Evolutionary conservation across 2,797 vertebrate genomes (phyloP), one percentile per base, ranked within the genome.

Genomic region (Pipistrellus pipistrellus): DNA sequence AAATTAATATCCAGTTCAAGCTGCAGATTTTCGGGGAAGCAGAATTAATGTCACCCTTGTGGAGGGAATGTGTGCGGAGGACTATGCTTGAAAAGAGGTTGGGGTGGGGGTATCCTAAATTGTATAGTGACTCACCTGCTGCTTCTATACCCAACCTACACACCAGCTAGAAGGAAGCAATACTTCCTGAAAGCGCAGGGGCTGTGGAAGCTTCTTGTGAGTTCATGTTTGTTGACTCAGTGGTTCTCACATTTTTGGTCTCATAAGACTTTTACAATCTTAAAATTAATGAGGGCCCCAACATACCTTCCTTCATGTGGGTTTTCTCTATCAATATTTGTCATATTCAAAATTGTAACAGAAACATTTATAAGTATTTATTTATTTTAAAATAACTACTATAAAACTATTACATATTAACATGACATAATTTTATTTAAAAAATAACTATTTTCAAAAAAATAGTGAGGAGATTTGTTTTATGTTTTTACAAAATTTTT

Each of bases 301-400:
- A 83, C 38, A 73, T 30, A 48, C 30, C 66, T 85, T 93, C 87
- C 48, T 93, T 95, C 66, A 93, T 75, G 14, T 95, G 87, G 78
- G 51, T 88, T 92, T 15, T 66, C 59, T 75, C 57, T 85, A 88
- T 92, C 81, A 90, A 90, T 90, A 95, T 76, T 92, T 95, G 93
- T 90, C 57, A 51, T 80, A 48, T 68, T 95, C 55, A 93, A 94
- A 97, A 88, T 94, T 95, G 93, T 94, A 91, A 76, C 53, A 23
- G 23, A 78, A 46, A 82, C 51, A 55, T 32, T 86, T 57, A 69
- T 73, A 93, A 93, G 64, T 59, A 73, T 91, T 86, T 88, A 59
- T 92, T 83, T 48, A 76, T 85, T 93, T 73, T 23, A 66, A 96
- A 93, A 85, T 85, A 82, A 76, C 35, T 91, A 81, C n/a, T 38